Evolutionary conservation across 2,113 vertebrate genomes (phyloP).

Genomic region (Psammodynastes pulverulentus): DNA sequence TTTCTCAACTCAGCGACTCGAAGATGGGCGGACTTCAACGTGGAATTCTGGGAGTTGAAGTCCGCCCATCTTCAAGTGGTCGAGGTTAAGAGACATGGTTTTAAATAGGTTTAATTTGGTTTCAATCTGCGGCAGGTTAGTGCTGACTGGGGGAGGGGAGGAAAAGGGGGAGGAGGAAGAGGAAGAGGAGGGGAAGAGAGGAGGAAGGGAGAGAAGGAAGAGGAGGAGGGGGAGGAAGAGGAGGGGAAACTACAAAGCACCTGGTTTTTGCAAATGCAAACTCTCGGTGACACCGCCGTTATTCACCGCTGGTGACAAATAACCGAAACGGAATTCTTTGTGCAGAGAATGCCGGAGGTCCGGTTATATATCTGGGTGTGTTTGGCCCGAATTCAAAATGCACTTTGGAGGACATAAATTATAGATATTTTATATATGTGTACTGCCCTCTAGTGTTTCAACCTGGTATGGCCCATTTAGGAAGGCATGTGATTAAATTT

Average conservation of each 20-base stretch:
- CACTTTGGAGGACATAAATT: not conserved
- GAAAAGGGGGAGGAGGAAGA: no score
- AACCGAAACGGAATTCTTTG: not conserved
- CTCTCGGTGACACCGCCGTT: not conserved
- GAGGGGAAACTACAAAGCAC: not conserved
- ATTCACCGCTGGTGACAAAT: not conserved
- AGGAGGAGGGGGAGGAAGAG: no score
- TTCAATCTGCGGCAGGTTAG: not conserved
- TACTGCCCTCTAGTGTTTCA: not conserved
- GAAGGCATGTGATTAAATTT: fast-evolving
- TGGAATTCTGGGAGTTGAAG: not conserved
- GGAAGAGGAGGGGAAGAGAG: no score
- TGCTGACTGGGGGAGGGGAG: no score
- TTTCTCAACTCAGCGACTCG: not conserved
- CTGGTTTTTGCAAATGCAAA: not conserved
- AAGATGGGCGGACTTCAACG: not conserved
- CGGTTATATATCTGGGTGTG: not conserved
- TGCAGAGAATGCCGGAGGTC: not conserved
- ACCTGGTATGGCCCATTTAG: not conserved
- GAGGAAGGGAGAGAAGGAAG: no score
- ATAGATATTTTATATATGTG: not conserved
- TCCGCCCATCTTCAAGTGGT: no score
- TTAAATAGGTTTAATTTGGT: not conserved
- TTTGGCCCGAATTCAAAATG: not conserved
- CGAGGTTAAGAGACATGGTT: fast-evolving